Conservation (phyloP, 2,113 vertebrate genomes). For the Pelusios castaneus region DNA sequence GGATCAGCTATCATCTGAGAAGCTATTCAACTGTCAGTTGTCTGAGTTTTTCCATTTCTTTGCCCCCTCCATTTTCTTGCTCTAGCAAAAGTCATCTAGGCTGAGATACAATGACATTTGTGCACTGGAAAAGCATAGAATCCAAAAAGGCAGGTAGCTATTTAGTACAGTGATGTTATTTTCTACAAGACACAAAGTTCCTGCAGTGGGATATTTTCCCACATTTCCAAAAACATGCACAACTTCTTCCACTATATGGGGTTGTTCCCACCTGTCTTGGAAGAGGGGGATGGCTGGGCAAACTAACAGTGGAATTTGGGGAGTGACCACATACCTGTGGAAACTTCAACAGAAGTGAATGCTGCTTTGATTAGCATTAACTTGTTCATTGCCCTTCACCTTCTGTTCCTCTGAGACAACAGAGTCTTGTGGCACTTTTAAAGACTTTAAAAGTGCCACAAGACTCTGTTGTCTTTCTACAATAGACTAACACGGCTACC, state of each 20-base stretch:
- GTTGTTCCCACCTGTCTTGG: background rate
- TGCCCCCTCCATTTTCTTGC: background rate
- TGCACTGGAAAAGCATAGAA: background rate
- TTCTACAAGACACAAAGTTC: background rate
- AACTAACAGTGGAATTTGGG: background rate
- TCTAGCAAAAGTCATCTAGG: background rate
- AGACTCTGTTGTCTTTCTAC: too few species aligned
- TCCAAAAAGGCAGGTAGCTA: background rate
- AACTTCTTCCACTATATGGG: fast-evolving
- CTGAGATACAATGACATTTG: background rate
- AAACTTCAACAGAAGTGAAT: background rate
- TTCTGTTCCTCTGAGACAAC: background rate
- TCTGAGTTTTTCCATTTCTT: background rate
- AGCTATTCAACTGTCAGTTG: background rate
- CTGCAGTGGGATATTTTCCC: background rate
- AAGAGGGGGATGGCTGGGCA: fast-evolving
- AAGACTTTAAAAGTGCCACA: too few species aligned
- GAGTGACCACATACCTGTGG: too few species aligned
- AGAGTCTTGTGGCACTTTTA: too few species aligned
- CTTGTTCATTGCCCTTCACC: fast-evolving
- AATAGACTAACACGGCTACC: too few species aligned
- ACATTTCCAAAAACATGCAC: background rate
- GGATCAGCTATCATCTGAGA: background rate
- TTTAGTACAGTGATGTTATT: background rate
- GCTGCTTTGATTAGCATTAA: background rate